A percentile compares a stretch with the other conserved stretches of the same genome.
These are phyloP conservation scores for Dromas ardeola DNA, from an alignment of 2,113 vertebrate genomes.

Conservation along the genomic window DNA sequence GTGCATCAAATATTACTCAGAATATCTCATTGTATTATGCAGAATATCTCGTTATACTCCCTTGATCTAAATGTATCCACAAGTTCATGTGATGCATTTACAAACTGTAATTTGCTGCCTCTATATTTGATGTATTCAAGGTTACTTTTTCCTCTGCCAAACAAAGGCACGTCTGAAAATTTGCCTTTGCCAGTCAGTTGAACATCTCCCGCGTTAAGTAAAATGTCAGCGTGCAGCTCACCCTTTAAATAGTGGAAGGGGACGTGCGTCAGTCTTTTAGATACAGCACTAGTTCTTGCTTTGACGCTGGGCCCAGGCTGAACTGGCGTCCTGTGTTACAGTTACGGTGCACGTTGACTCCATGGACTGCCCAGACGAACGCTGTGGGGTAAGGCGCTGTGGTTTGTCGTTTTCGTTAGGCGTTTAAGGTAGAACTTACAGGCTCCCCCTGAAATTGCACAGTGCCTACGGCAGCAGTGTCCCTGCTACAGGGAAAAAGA, in stretches of 20 bases:
- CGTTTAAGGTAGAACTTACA: not conserved
- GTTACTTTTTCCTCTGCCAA: constrained; percentile 1
- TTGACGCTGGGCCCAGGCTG: not conserved
- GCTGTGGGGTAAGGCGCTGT: not conserved
- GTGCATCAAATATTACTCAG: constrained; percentile 58
- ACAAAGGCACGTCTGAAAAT: constrained; percentile 25
- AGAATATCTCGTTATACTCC: constrained; percentile 51
- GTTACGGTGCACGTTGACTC: not conserved
- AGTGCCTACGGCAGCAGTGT: not conserved
- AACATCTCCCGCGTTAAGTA: not conserved
- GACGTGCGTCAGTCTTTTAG: not conserved
- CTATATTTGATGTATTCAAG: not conserved
- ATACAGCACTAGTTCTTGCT: not conserved
- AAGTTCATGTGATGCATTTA: constrained; percentile 41
- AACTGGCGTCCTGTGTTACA: not conserved
- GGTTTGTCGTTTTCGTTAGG: not conserved
- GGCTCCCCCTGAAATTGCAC: not conserved
- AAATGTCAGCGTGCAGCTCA: not conserved
- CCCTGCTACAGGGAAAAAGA: not conserved
- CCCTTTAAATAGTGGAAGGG: not conserved
- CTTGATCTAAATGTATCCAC: constrained; percentile 35
- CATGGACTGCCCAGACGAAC: not conserved
- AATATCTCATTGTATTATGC: constrained; percentile 22
- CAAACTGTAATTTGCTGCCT: not conserved
- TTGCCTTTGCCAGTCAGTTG: not conserved